These are phyloP conservation scores for Tetrapedia diversipes DNA, from an alignment of 2,888 invertebrate genomes.

Conservation along the genomic window DNA sequence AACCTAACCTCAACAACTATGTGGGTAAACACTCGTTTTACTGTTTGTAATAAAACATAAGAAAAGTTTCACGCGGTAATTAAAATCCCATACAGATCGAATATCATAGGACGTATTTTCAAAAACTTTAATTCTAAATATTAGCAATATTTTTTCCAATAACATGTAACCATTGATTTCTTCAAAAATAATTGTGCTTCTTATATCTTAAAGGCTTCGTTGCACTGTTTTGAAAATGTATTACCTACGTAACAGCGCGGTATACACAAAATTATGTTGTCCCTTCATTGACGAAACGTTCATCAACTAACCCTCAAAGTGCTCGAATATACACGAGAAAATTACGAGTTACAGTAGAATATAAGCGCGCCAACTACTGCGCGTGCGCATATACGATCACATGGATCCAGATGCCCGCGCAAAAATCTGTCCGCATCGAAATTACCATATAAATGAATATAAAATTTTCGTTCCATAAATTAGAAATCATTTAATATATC, in stretches of 20 bases:
- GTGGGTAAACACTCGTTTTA: neutral
- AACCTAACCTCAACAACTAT: conserved; percentile 29
- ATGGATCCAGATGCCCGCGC: neutral
- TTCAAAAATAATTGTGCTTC: neutral
- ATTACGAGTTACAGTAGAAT: neutral
- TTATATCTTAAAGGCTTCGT: neutral
- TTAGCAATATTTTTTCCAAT: neutral
- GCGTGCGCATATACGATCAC: neutral
- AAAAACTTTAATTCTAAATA: neutral
- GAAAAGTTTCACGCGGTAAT: neutral
- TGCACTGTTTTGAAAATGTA: neutral
- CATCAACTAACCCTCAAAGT: neutral
- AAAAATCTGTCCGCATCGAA: neutral
- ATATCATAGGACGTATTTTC: neutral
- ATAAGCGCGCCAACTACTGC: neutral
- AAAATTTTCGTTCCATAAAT: too few relatives aligned
- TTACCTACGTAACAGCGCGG: too few relatives aligned
- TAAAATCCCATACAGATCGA: neutral
- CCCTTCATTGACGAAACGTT: neutral
- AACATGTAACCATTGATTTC: neutral
- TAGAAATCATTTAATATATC: too few relatives aligned
- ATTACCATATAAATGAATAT: too few relatives aligned
- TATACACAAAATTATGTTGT: neutral
- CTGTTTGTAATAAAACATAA: neutral
- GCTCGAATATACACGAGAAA: neutral